Evolutionary conservation across 2,113 vertebrate genomes (phyloP).

Genomic region (Sphyrna mokarran): DNA sequence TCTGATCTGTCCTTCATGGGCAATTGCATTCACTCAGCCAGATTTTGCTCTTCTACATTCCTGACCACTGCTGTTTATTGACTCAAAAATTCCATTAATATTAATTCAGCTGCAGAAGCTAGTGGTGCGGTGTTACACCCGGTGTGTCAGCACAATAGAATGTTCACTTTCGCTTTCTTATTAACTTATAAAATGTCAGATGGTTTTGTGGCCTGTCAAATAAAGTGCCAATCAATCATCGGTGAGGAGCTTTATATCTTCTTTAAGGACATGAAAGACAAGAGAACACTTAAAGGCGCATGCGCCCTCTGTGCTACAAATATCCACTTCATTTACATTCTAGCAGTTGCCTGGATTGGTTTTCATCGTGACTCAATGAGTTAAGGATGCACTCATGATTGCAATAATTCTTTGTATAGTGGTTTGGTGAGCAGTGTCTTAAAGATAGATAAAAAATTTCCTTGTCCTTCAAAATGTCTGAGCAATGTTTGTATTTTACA

Average conservation of each 20-base stretch:
- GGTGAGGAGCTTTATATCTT: neutral
- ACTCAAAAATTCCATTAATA: neutral
- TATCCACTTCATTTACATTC: neutral
- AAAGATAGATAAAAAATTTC: neutral
- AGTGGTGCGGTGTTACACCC: neutral
- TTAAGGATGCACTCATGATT: neutral
- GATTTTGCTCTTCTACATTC: neutral
- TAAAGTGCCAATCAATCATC: constrained; percentile 32
- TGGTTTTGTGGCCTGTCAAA: neutral
- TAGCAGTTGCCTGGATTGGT: neutral
- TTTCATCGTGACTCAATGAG: neutral
- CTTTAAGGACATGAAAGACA: neutral
- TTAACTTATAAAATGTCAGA: constrained; percentile 5
- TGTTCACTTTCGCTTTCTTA: constrained; percentile 26
- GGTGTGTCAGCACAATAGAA: neutral
- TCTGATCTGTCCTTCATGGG: constrained; percentile 13
- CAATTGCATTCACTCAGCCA: neutral
- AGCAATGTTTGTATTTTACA: neutral
- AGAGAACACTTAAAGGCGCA: neutral
- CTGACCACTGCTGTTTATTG: neutral
- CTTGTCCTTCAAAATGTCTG: neutral
- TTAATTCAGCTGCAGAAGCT: constrained; percentile 1
- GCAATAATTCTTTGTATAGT: neutral
- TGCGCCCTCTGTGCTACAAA: neutral
- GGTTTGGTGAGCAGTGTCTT: neutral